These are phyloP conservation scores for Lasioglossum oenotherae DNA, from an alignment of 2,888 invertebrate species.

Conservation along the genomic window DNA sequence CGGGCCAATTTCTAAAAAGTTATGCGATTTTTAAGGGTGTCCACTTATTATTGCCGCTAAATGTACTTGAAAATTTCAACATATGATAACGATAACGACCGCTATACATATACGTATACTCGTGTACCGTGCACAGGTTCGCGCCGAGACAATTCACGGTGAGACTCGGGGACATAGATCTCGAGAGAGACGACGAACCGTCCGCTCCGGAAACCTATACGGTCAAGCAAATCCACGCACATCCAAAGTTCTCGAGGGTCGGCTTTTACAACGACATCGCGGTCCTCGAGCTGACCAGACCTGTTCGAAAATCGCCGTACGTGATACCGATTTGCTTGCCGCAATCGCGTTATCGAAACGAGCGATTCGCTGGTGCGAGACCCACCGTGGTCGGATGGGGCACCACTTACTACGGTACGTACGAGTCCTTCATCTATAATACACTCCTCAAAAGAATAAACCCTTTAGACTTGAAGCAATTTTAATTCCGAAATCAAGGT, in stretches of 20 bases:
- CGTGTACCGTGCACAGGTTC: slow-evolving; percentile 87
- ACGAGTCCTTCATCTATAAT: background rate
- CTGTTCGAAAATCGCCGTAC: slow-evolving; percentile 92
- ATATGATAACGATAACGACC: background rate
- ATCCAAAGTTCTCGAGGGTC: slow-evolving; percentile 93
- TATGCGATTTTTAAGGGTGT: no score
- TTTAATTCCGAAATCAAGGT: no score
- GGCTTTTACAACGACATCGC: slow-evolving; percentile 99
- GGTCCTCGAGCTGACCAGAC: slow-evolving; percentile 89
- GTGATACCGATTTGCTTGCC: slow-evolving; percentile 95
- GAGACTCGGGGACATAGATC: slow-evolving; percentile 94
- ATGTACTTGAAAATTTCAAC: background rate
- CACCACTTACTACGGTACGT: slow-evolving; percentile 91
- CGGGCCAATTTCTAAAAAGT: no score
- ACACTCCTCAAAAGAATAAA: no score
- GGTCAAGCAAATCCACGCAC: slow-evolving; percentile 92
- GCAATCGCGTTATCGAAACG: slow-evolving; percentile 86
- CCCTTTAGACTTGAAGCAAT: no score
- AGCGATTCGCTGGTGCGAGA: slow-evolving; percentile 89
- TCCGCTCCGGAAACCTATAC: slow-evolving; percentile 92
- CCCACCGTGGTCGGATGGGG: slow-evolving; percentile 98
- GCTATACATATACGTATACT: no score
- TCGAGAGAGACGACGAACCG: slow-evolving; percentile 93
- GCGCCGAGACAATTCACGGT: slow-evolving; percentile 95
- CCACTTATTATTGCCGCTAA: no score